Conservation (phyloP, 2,797 vertebrate genomes). For the Furcifer pardalis region DNA sequence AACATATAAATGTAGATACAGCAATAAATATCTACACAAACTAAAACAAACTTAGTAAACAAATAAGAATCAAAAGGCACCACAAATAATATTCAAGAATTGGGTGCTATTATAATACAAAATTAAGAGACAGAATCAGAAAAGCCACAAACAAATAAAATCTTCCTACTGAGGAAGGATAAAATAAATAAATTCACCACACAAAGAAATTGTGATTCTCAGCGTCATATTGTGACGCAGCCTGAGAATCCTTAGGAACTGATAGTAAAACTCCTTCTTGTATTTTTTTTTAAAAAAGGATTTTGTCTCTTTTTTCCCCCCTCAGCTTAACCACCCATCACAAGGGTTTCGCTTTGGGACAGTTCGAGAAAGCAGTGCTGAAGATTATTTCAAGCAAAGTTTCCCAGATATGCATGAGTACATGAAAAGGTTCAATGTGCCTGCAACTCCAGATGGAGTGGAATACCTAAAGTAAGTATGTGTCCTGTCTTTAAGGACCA, state of each 20-base stretch:
- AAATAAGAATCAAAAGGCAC: too few species aligned
- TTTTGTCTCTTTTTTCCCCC: slow-evolving; percentile 36
- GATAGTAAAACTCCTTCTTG: slow-evolving; percentile 18
- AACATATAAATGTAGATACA: too few species aligned
- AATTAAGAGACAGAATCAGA: too few species aligned
- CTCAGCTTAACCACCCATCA: slow-evolving; percentile 95
- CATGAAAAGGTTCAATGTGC: slow-evolving; percentile 96
- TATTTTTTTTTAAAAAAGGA: slow-evolving; percentile 32
- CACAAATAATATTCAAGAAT: too few species aligned
- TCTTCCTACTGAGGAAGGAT: too few species aligned
- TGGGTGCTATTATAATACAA: too few species aligned
- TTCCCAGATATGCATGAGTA: slow-evolving; percentile 99
- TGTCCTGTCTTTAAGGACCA: not conserved
- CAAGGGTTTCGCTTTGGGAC: slow-evolving; percentile 98
- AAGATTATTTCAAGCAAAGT: slow-evolving; percentile 97
- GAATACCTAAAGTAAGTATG: slow-evolving; percentile 89
- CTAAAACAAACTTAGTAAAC: too few species aligned
- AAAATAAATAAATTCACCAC: too few species aligned
- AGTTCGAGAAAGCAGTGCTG: slow-evolving; percentile 94
- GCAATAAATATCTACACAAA: too few species aligned
- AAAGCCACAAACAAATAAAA: too few species aligned
- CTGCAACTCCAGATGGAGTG: slow-evolving; percentile 92
- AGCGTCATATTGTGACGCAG: not conserved
- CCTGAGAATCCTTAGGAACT: not conserved
- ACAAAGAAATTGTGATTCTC: not conserved